Base-by-base conservation (phyloP, 2,797 vertebrate species). In the Xiphorhynchus erythropygius region DNA sequence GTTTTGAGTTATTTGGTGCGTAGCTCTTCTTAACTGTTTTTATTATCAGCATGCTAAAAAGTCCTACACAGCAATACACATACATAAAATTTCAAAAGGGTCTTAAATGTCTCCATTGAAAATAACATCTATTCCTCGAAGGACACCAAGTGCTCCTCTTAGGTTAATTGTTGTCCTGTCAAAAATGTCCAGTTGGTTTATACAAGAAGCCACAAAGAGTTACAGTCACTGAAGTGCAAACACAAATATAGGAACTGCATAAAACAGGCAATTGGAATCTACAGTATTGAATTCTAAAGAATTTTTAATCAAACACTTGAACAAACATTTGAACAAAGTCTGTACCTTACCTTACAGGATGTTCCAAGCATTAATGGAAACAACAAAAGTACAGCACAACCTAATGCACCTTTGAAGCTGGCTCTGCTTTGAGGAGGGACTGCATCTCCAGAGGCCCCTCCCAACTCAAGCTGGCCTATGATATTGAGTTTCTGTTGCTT, bases 151-250 rank as follows among this genome's bases (percentile, higher is more conserved):
- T 46, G 23, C 33, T 81, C 25, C 46, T 84, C 39, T 83, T 88
- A 55, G 16, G 35, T 39, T 83, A 60, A 84, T 33, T n/a, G 63
- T 64, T 80, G 22, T 14, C 9, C 37, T 68, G 19, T 65, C 46
- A 85, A 74, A 93, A 71, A 64, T 35, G 68, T 50, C 33, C 53
- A 57, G 10, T 8, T 90, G 30, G 68, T 92, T 91, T 90, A 78
- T 23, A 50, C 25, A n/a, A 25, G 49, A 89, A 84, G 23, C 13
- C 35, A 39, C 25, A 56, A 67, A 89, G 60, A 21, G 15, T 60
- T 55, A 53, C 49, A 73, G 53, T 44, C 8, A n/a, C 28, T 55
- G 62, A 76, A 90, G n/a, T 47, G 24, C 11, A 73, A 80, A 77
- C 23, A 49, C 10, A 42, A 80, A 28, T 41, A 18, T 32, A 70